Base-by-base conservation (phyloP, 2,797 vertebrate species). In the Melanotaenia maccullochi region DNA sequence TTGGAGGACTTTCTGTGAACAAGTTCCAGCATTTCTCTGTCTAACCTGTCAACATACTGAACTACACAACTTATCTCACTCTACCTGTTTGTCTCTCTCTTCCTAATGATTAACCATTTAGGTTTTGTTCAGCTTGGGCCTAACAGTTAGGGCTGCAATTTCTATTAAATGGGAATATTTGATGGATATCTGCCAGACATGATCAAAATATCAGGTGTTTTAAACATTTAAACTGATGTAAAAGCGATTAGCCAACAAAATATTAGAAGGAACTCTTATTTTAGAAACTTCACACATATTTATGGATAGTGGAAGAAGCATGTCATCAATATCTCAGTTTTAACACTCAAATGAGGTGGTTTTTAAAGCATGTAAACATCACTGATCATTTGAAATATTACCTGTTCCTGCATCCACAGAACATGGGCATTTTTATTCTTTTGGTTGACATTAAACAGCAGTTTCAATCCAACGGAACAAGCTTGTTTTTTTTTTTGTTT, bases 1-100 rank as follows among this genome's bases (percentile, higher is more conserved):
- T 83, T 62, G 40, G 56, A 86, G 7, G 78, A 77, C 75, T 90
- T 87, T 89, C 79, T 82, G 51, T 69, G 83, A 92, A 92, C 93
- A 94, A 91, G 94, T 94, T 90, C 85, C 86, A 94, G 91, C 92
- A 87, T 87, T 87, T 78, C 89, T 91, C 85, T 86, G 73, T 81
- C 71, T 24, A 71, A 77, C 84, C 81, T 82, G 88, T 92, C 90
- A 89, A 80, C 85, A 87, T 25, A 86, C 75, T 85, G 82, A 92
- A 86, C 83, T 85, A 79, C 74, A 79, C 78, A 85, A 70, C 81
- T 90, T 85, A 85, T 90, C 84, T 86, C 75, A 73, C 82, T 81
- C 81, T 60, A 82, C 90, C 80, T 78, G 80, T 89, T 86, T 86
- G 68, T 71, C 60, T 78, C 49, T 59, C 51, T 64, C 35, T 40